These are phyloP conservation scores for Probosciger aterrimus DNA, from an alignment of 2,113 vertebrate species.

Conservation along the genomic window DNA sequence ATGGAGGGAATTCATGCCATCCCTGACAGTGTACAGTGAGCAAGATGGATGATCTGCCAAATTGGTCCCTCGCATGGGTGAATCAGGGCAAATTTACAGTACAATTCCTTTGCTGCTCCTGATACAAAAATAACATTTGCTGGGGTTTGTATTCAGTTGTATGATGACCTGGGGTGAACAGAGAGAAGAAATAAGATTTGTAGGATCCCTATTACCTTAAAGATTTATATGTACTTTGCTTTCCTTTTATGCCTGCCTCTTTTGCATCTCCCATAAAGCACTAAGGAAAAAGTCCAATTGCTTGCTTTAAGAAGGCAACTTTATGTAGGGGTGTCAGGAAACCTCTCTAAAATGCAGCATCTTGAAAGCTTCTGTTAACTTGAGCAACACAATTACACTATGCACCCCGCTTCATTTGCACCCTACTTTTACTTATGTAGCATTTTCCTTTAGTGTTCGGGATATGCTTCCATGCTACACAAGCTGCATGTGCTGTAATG, in stretches of 20 bases:
- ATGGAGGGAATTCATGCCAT: constrained; percentile 72
- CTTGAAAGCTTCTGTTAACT: not conserved
- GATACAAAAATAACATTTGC: constrained; percentile 73
- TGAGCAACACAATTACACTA: not conserved
- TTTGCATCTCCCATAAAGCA: constrained; percentile 23
- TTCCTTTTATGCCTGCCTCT: not conserved
- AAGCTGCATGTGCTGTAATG: not conserved
- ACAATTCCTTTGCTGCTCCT: constrained; percentile 64
- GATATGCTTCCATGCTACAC: not conserved
- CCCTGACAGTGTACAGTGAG: constrained; percentile 78
- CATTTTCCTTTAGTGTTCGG: not conserved
- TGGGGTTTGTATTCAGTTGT: constrained; percentile 54
- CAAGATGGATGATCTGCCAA: constrained; percentile 84
- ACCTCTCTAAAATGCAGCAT: not conserved
- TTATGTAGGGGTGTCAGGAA: not conserved
- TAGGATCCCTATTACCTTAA: constrained; percentile 45
- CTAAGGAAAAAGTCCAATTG: not conserved
- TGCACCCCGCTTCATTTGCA: not conserved
- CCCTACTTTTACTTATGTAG: not conserved
- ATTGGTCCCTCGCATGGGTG: constrained; percentile 76
- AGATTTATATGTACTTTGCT: constrained; percentile 47
- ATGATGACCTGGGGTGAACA: constrained; percentile 58
- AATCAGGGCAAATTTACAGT: constrained; percentile 78
- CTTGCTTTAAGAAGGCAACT: not conserved
- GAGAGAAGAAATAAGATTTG: constrained; percentile 65